Evolutionary conservation across 2,888 invertebrate species (phyloP), one percentile per base, ranked within the genome.

Genomic region (Sarcophaga caerulescens): DNA sequence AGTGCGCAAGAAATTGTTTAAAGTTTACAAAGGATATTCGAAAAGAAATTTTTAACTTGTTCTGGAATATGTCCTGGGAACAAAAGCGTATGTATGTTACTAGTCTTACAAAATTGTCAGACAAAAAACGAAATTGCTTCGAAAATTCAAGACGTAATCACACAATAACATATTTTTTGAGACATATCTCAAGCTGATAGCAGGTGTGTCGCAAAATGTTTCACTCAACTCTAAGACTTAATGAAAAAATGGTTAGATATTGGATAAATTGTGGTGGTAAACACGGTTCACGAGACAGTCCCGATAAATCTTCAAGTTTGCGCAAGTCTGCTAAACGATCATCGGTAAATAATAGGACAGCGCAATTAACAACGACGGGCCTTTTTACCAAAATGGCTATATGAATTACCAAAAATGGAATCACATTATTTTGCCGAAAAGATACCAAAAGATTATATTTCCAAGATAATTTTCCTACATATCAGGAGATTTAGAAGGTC

Each of bases 271-370:
- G 44, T 47, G 11, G 74, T 63, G 62, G 21, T 21, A 25, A 74
- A 47, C 74, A 65, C n/a, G 63, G 52, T 25, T 23, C 25, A 63
- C 65, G 63, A 75, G 45, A 47, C 47, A 75, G 63, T 65, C 63
- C 52, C 35, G 65, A 75, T 63, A 75, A 47, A 65, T 8, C 63
- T 75, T 75, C n/a, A n/a, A n/a, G n/a, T n/a, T n/a, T n/a, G n/a
- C n/a, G n/a, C 75, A 75, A 65, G 73, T 73, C 21, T 68, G 68
- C 68, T 68, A 68, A 68, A 68, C 59, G 10, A 52, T 52, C 52
- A 62, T 62, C 62, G 19, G 23, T n/a, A n/a, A n/a, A n/a, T 19
- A 62, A 62, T 19, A 62, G 62, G 62, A 19, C 19, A 62, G 62
- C n/a, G n/a, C n/a, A n/a, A n/a, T n/a, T n/a, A n/a, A n/a, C n/a